These are phyloP conservation scores for Drosophila percnosoma DNA, from an alignment of 2,888 invertebrate genomes.

Conservation along the genomic window DNA sequence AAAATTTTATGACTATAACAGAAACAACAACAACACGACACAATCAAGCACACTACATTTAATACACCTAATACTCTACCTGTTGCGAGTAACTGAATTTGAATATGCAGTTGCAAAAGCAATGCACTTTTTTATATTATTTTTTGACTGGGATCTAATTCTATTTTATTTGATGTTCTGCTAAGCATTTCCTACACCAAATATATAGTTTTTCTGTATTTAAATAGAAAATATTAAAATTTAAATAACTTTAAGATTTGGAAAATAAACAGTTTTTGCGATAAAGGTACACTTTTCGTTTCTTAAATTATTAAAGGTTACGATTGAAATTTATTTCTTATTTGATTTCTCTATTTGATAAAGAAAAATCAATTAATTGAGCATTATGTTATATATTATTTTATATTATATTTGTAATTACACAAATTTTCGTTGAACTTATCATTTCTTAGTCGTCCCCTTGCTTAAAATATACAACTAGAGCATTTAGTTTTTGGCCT, in stretches of 20 bases:
- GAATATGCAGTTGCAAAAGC: not conserved
- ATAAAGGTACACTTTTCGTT: too few relatives aligned
- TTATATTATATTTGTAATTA: not conserved
- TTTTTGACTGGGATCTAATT: not conserved
- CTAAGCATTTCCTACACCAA: too few relatives aligned
- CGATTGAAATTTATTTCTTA: not conserved
- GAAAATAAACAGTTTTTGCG: too few relatives aligned
- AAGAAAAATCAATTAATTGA: not conserved
- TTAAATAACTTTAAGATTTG: not conserved
- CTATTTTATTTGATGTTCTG: not conserved
- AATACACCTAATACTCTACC: conserved; percentile 24
- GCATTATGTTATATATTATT: not conserved
- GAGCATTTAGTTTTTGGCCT: conserved; percentile 23
- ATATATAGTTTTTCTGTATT: not conserved
- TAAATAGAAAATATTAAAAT: not conserved
- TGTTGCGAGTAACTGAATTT: not conserved
- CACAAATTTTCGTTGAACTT: not conserved
- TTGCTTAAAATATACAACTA: not conserved
- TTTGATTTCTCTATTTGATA: not conserved
- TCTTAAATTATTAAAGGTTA: not conserved
- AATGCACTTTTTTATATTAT: not conserved
- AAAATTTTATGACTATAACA: conserved; percentile 20
- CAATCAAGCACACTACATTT: conserved; percentile 11
- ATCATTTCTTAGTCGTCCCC: not conserved
- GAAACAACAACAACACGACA: conserved; percentile 5